Conservation (phyloP, 2,113 vertebrate species). For the Lathamus discolor region DNA sequence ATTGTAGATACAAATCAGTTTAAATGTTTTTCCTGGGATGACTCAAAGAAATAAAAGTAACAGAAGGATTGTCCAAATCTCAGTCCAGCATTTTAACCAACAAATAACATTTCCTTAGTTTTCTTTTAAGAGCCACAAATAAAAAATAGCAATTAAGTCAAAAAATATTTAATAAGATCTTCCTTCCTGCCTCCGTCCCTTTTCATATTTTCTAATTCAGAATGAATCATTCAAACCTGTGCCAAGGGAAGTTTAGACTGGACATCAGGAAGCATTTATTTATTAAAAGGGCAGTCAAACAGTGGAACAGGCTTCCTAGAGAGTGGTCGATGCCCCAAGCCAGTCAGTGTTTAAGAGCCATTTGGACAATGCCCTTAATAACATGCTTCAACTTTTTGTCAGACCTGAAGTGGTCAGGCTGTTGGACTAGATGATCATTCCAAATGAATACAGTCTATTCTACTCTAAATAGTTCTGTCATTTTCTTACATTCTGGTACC, state of each 20-base stretch:
- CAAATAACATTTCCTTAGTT: not conserved
- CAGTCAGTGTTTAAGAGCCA: not conserved
- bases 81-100: not conserved
- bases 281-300: not conserved
- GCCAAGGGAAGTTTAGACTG: not conserved
- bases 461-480: not conserved
- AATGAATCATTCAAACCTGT: not conserved
- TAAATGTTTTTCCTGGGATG: not conserved
- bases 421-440: not conserved
- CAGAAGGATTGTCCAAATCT: not conserved
- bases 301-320: not conserved
- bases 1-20: not conserved
- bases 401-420: not conserved
- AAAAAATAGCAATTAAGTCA: not conserved
- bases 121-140: not conserved
- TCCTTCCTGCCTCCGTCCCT: not conserved
- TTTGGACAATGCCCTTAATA: not conserved
- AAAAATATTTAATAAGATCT: not conserved
- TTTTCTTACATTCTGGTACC: not conserved
- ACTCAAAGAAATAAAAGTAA: not conserved
- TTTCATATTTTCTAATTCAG: not conserved
- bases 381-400: not conserved
- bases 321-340: fast-evolving
- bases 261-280: not conserved
- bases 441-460: not conserved